Conservation (phyloP, 2,797 vertebrate genomes). For the Sparidentex hasta region DNA sequence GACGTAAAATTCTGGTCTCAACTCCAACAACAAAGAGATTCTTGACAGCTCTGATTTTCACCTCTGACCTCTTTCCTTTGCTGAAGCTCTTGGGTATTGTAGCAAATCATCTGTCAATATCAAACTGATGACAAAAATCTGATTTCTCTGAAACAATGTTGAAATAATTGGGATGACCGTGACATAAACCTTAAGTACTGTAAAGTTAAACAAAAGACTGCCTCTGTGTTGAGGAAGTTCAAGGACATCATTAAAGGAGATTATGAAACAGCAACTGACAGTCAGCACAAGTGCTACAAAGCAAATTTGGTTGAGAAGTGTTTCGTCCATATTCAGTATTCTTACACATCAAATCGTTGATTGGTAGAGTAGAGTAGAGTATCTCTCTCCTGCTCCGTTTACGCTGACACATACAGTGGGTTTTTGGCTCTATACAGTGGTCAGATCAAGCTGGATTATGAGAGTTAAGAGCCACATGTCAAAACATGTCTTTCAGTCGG, state of each 20-base stretch:
- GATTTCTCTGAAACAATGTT: background rate
- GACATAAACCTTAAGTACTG: too few species aligned
- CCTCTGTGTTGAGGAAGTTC: too few species aligned
- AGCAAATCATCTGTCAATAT: too few species aligned
- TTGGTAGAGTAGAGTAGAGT: background rate
- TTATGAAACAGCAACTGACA: background rate
- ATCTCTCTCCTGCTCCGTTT: constrained; percentile 27
- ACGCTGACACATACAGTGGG: constrained; percentile 52
- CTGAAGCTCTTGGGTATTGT: too few species aligned
- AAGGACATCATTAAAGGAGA: too few species aligned
- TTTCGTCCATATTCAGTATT: background rate
- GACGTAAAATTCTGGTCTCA: too few species aligned
- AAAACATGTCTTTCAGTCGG: constrained; percentile 69
- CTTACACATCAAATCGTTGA: too few species aligned
- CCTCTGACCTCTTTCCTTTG: too few species aligned
- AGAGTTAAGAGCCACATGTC: constrained; percentile 71
- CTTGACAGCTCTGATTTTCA: too few species aligned
- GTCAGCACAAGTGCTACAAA: background rate
- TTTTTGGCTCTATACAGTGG: constrained; percentile 49
- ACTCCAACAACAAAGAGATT: too few species aligned
- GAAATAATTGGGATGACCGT: background rate
- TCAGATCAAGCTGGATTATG: constrained; percentile 66
- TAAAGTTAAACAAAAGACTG: too few species aligned
- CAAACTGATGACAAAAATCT: too few species aligned
- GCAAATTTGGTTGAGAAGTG: background rate